phyloP scores from a whole-genome alignment of 2,888 invertebrate species.

The Venusia cambrica region DNA sequence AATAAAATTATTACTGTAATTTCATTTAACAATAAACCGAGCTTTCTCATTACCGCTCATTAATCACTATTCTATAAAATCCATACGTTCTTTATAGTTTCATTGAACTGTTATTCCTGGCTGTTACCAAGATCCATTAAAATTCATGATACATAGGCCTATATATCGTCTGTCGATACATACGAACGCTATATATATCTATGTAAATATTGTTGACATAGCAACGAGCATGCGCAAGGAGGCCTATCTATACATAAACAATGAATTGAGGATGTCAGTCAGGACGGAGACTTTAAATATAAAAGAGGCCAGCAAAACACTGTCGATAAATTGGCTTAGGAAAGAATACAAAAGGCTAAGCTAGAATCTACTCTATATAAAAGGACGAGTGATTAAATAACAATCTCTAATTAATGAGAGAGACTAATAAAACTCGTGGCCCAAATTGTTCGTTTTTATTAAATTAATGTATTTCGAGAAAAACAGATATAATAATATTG shows the following conservation, averaged over 20 bases:
- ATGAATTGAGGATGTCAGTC: slow-evolving; percentile 53
- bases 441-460: too few species aligned
- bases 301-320: slow-evolving; percentile 19
- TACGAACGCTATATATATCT: slow-evolving; percentile 2
- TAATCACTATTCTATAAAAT: slow-evolving; percentile 29
- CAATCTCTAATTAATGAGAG: too few species aligned
- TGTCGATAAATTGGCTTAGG: slow-evolving; percentile 19
- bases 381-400: too few species aligned
- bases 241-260: slow-evolving; percentile 63
- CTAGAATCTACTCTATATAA: slow-evolving; percentile 6
- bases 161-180: slow-evolving; percentile 14
- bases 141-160: slow-evolving; percentile 28
- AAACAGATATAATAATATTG: too few species aligned
- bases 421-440: slow-evolving; percentile 3
- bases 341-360: slow-evolving; percentile 11
- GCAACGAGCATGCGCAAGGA: slow-evolving; percentile 67
- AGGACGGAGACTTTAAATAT: slow-evolving; percentile 22
- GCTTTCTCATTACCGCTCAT: slow-evolving; percentile 22
- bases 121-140: slow-evolving; percentile 37
- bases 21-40: slow-evolving; percentile 15
- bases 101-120: slow-evolving; percentile 36
- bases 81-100: slow-evolving; percentile 31
- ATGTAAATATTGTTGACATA: slow-evolving; percentile 65
- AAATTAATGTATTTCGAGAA: too few species aligned
- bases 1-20: slow-evolving; percentile 18